Conservation (phyloP, 1,140 invertebrate genomes). For the Drosophila yakuba region DNA sequence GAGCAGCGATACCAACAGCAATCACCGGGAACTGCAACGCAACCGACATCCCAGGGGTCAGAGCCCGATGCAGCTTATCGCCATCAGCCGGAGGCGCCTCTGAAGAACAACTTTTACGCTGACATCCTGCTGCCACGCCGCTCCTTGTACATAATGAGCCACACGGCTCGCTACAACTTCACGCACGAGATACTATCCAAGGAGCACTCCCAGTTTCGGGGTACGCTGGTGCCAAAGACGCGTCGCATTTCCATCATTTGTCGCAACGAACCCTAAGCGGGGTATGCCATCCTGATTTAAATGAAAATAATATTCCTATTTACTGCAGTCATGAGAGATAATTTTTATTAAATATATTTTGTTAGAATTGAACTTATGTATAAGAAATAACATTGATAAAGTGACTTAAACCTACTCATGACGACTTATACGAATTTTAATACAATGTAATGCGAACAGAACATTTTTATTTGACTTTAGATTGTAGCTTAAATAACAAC, state of each 20-base stretch:
- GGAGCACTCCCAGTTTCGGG: slow-evolving; percentile 91
- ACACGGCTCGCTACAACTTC: slow-evolving; percentile 93
- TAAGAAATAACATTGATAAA: too few species aligned
- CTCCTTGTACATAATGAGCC: slow-evolving; percentile 91
- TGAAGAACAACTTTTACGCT: slow-evolving; percentile 85
- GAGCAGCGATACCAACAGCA: slow-evolving; percentile 87
- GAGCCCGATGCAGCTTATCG: slow-evolving; percentile 55
- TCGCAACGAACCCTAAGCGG: slow-evolving; percentile 89
- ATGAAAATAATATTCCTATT: too few species aligned
- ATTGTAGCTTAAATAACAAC: too few species aligned
- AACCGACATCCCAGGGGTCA: slow-evolving; percentile 18
- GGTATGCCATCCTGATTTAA: too few species aligned
- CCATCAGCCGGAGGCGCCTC: slow-evolving; percentile 57
- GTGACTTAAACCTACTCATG: too few species aligned
- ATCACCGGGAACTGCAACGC: background rate
- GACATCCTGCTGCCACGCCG: slow-evolving; percentile 92
- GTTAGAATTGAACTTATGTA: too few species aligned
- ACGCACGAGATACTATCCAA: slow-evolving; percentile 95
- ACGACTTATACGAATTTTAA: too few species aligned
- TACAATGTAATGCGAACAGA: too few species aligned
- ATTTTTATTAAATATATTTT: too few species aligned
- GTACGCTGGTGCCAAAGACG: slow-evolving; percentile 87
- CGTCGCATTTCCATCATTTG: slow-evolving; percentile 97
- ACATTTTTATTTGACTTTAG: too few species aligned
- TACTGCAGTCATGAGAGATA: too few species aligned